Conservation (phyloP, 2,888 invertebrate species). For the Digitonthophagus gazella region DNA sequence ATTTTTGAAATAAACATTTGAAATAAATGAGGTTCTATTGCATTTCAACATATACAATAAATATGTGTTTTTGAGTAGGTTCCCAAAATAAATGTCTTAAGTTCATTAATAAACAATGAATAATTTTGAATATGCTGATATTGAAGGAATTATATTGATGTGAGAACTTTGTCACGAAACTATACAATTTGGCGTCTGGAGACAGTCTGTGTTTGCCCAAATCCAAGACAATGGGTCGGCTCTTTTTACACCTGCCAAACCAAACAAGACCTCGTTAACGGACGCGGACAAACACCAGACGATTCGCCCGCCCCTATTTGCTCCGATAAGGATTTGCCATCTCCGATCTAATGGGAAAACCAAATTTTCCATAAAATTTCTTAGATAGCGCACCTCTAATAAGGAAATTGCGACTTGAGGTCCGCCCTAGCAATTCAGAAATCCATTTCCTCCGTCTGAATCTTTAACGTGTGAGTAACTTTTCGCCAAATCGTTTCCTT, state of each 20-base stretch:
- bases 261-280: neutral
- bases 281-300: neutral
- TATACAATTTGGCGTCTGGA: neutral
- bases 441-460: neutral
- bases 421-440: neutral
- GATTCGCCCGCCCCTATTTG: neutral
- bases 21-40: too few relatives aligned
- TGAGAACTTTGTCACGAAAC: too few relatives aligned
- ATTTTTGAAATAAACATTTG: too few relatives aligned
- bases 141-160: too few relatives aligned
- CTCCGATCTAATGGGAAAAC: neutral
- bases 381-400: neutral
- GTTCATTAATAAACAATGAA: too few relatives aligned
- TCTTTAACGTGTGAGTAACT: neutral
- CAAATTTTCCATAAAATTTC: neutral
- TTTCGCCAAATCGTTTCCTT: neutral
- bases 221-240: conserved; percentile 2
- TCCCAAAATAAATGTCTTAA: too few relatives aligned
- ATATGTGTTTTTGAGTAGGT: too few relatives aligned
- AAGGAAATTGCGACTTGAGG: neutral
- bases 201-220: neutral
- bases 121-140: too few relatives aligned
- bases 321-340: neutral
- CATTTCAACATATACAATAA: too few relatives aligned
- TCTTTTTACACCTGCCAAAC: neutral